A percentile compares a stretch with the other conserved stretches of the same genome.
Conservation (phyloP, 2,113 vertebrate species). For the Paramormyrops kingsleyae region DNA sequence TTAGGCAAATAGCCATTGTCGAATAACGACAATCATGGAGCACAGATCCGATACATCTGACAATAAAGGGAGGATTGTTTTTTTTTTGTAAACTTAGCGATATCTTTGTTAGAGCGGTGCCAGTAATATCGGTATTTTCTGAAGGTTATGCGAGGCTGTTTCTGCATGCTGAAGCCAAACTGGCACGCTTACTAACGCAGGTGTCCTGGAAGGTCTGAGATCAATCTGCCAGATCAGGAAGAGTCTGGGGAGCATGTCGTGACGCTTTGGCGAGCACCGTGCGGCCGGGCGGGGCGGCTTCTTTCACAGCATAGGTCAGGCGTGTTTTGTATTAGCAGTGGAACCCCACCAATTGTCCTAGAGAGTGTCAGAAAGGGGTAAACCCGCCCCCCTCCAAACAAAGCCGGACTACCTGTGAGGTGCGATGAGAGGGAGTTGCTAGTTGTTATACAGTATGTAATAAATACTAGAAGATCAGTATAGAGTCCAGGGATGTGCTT, state of each 20-base stretch:
- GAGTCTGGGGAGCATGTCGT: not conserved
- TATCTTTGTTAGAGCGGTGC: not conserved
- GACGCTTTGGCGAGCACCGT: not conserved
- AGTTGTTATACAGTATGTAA: not conserved
- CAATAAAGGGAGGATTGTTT: not conserved
- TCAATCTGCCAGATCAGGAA: not conserved
- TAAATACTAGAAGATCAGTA: not conserved
- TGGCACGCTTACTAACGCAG: not conserved
- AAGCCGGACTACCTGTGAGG: not conserved
- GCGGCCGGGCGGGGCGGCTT: not conserved
- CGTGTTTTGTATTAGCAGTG: not conserved
- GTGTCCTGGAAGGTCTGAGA: not conserved
- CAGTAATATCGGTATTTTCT: not conserved
- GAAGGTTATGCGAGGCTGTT: not conserved
- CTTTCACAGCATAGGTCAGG: not conserved
- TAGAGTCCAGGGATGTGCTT: not conserved
- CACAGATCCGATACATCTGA: not conserved
- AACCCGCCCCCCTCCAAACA: not conserved
- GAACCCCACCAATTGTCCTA: not conserved
- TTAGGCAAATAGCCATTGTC: not conserved
- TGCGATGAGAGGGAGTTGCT: not conserved
- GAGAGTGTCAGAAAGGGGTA: not conserved
- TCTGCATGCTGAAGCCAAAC: not conserved
- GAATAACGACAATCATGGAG: not conserved
- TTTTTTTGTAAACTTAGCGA: not conserved